A percentile compares a stretch with the other conserved stretches of the same genome.
Conservation (phyloP, 2,797 vertebrate species). For the Heliangelus exortis region DNA sequence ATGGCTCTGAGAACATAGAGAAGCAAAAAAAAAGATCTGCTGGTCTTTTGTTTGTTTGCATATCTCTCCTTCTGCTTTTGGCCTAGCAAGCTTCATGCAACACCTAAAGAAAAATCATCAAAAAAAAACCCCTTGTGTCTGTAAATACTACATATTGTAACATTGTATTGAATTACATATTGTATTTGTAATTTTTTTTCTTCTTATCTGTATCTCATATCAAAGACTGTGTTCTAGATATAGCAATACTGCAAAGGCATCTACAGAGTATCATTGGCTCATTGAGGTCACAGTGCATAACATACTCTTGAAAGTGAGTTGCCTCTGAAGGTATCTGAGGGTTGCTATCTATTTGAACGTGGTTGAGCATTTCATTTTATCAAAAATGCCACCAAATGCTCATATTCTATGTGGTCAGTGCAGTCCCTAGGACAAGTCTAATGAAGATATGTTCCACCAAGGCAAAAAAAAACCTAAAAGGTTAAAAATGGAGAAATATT, state of each 20-base stretch:
- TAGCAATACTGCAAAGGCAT: background rate
- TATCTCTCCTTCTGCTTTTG: background rate
- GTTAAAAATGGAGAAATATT: constrained; percentile 77
- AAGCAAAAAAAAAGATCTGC: background rate
- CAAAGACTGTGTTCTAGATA: background rate
- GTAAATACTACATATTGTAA: background rate
- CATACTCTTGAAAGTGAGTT: constrained; percentile 21
- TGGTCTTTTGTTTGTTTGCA: background rate
- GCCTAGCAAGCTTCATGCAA: constrained; percentile 32
- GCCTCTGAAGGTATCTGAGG: constrained; percentile 70
- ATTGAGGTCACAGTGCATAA: background rate
- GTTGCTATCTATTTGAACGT: constrained; percentile 78
- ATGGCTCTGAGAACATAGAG: constrained; percentile 2
- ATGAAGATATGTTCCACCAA: constrained; percentile 75
- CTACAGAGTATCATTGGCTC: constrained; percentile 17
- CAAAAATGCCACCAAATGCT: constrained; percentile 71
- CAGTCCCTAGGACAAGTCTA: constrained; percentile 73
- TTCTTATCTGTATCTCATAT: background rate
- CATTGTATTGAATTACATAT: background rate
- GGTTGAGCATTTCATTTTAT: constrained; percentile 69
- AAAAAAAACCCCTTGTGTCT: background rate
- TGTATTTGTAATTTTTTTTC: background rate
- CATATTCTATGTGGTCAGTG: constrained; percentile 70
- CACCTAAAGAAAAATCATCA: constrained; percentile 14
- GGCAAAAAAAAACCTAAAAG: constrained; percentile 64